Evolutionary conservation across 2,113 vertebrate genomes (phyloP), one percentile per base, ranked within the genome.

Genomic region (Illadopsis cleaveri): DNA sequence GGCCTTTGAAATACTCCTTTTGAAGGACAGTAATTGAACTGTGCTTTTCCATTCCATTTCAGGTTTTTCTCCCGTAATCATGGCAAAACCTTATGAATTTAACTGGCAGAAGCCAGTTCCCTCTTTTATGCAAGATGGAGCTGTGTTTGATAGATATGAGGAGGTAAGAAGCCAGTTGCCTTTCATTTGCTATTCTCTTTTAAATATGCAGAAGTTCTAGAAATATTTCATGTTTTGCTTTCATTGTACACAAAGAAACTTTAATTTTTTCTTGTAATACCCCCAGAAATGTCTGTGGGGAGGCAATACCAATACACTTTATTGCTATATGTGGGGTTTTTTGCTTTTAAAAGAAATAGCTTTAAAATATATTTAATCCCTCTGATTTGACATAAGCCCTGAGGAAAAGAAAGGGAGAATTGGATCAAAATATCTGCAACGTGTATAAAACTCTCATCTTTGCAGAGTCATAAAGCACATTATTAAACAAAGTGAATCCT

Each of bases 71-170:
- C 54, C 97, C 97, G 66, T 98, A 98, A 98, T 97, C 98, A 99
- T 99, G 99, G 99, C 99, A 51, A 99, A 99, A 97, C 99, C 99
- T 64, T 99, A 99, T 37, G 98, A 99, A 97, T 99, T 99, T 97
- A 99, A 99, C 98, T 99, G 99, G 99, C 99, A 99, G 98, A 99
- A 99, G 97, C 98, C 98, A 93, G 98, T 99, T 93, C 99, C 99
- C 40, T 98, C 98, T 83, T 99, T 99, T 97, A 97, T 99, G 98
- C 99, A 99, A 97, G 99, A 99, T 83, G 99, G 99, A 83, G 98
- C 99, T 70, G 97, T 98, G 90, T 99, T 99, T 72, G 99, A 99
- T 96, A 98, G 99, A 98, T 99, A 99, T 5, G 99, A 99, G 96
- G 99, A 99, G 99, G 99, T 99, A 98, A 99, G 96, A 68, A 42